Conservation (phyloP, 35 echinoderm and acorn worm genomes). For the Lytechinus pictus region DNA sequence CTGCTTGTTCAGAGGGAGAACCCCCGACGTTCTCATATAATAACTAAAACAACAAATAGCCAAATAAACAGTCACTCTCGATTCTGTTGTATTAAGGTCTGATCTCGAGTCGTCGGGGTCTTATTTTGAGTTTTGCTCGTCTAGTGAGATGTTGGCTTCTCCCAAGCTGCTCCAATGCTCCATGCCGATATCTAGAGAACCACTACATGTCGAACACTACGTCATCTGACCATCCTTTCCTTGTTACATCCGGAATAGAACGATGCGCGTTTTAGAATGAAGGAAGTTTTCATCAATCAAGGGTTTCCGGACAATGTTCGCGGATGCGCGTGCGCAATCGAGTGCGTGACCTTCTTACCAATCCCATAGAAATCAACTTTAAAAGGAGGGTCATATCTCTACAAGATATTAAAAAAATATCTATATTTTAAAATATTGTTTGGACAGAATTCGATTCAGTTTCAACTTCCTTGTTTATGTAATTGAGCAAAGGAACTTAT, state of each 20-base stretch:
- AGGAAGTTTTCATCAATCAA: background rate
- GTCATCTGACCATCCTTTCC: background rate
- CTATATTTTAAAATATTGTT: background rate
- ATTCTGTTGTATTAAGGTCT: conserved; percentile 53
- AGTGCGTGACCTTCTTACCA: background rate
- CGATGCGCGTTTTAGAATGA: background rate
- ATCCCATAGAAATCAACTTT: background rate
- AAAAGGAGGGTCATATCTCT: too few species aligned
- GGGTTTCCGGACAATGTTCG: background rate
- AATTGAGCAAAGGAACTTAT: background rate
- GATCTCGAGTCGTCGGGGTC: conserved; percentile 11
- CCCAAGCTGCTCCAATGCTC: background rate
- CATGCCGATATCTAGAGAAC: background rate
- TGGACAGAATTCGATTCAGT: background rate
- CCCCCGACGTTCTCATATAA: conserved; percentile 53
- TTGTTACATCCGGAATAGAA: background rate
- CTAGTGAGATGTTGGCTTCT: background rate
- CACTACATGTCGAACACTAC: background rate
- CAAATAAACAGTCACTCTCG: conserved; percentile 51
- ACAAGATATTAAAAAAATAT: background rate
- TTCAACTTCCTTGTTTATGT: background rate
- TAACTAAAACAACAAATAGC: conserved; percentile 55
- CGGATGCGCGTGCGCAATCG: background rate
- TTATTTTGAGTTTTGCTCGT: conserved; percentile 31
- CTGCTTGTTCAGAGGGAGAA: conserved; percentile 29